Evolutionary conservation across 2,797 vertebrate species (phyloP).

Genomic region (Malacoctenus gilli): DNA sequence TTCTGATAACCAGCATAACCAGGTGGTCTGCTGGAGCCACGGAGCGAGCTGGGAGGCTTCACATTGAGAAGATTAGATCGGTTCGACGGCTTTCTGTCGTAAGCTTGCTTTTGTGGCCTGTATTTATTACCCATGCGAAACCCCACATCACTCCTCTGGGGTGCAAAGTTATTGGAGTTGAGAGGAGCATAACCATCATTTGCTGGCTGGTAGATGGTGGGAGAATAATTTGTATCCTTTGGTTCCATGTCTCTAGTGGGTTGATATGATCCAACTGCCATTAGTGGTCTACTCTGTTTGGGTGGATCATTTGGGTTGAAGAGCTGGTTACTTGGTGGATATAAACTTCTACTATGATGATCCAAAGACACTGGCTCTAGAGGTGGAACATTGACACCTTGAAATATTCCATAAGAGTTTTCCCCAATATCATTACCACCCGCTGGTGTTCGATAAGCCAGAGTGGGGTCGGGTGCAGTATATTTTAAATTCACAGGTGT

Average conservation of each 20-base stretch:
- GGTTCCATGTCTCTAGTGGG: conserved; percentile 8
- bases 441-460: conserved; percentile 2
- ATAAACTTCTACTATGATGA: conserved; percentile 13
- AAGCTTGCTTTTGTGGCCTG: conserved; percentile 21
- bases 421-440: neutral
- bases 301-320: conserved; percentile 1
- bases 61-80: neutral
- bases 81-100: no score
- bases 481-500: conserved; percentile 1
- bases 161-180: conserved; percentile 4
- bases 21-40: conserved; percentile 3
- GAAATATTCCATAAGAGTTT: conserved; percentile 8
- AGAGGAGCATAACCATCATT: conserved; percentile 10
- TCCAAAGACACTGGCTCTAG: conserved; percentile 4
- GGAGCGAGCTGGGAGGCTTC: conserved; percentile 4
- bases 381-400: neutral
- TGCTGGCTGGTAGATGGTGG: neutral
- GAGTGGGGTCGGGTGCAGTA: neutral
- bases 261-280: conserved; percentile 4
- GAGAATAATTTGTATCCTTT: neutral
- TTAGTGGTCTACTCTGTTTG: conserved; percentile 6
- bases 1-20: neutral
- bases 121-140: conserved; percentile 18
- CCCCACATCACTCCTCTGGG: neutral
- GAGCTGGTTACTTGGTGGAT: conserved; percentile 12